A percentile compares a stretch with the other conserved stretches of the same genome.
Evolutionary conservation across 1,140 invertebrate genomes (phyloP).

Genomic region (Drosophila malerkotliana): DNA sequence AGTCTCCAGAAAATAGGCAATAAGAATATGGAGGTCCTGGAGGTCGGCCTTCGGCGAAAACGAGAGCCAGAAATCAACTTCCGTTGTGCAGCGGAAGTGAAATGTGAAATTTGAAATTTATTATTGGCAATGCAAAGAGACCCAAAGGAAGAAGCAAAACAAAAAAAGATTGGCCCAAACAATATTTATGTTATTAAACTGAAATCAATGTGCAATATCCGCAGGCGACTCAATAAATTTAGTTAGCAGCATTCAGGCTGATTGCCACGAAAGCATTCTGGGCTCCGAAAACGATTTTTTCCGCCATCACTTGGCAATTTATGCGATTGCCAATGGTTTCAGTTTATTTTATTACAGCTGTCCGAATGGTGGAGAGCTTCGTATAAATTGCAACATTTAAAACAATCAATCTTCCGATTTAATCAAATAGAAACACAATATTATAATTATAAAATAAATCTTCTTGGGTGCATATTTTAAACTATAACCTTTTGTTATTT

Average conservation of each 20-base stretch:
- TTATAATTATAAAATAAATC: background rate
- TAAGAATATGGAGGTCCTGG: constrained; percentile 29
- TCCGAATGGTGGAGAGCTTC: constrained; percentile 10
- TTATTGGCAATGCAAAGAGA: constrained; percentile 57
- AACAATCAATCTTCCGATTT: constrained; percentile 10
- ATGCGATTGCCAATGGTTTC: constrained; percentile 31
- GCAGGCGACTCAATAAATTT: constrained; percentile 58
- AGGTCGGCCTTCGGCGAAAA: constrained; percentile 1
- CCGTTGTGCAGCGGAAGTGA: constrained; percentile 67
- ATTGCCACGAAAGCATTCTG: constrained; percentile 30
- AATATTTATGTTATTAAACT: constrained; percentile 69
- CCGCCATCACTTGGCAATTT: constrained; percentile 28
- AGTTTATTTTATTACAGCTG: constrained; percentile 23
- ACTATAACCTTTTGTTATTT: background rate
- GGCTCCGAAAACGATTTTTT: constrained; percentile 13
- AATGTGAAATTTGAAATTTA: constrained; percentile 75
- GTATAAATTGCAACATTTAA: constrained; percentile 23
- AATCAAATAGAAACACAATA: constrained; percentile 9
- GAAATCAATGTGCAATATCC: constrained; percentile 69
- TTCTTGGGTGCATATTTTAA: background rate
- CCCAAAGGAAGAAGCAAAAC: constrained; percentile 11
- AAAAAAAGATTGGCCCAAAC: constrained; percentile 7
- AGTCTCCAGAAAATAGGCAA: constrained; percentile 38
- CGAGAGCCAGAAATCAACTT: constrained; percentile 55
- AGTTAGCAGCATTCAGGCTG: constrained; percentile 37